Base-by-base conservation (phyloP, 1,140 invertebrate genomes). In the Druon quercuslanigerum region DNA sequence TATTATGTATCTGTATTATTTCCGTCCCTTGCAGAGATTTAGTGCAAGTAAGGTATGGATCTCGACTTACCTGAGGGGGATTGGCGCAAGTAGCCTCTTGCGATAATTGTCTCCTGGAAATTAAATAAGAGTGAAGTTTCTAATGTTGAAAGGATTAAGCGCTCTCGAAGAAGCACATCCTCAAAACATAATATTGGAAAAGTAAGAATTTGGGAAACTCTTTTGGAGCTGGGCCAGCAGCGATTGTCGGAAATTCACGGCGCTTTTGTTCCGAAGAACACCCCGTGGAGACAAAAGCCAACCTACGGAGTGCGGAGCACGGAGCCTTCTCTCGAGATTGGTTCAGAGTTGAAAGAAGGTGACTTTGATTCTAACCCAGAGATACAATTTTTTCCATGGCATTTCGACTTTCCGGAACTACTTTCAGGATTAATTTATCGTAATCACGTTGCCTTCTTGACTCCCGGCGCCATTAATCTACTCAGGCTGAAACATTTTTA, bases 201-300 rank as follows among this genome's bases (percentile, higher is more conserved):
- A 66, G 14, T 66, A 66, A 40, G 60, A 66, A 66, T 33, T 66
- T 66, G 60, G 60, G n/a, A 66, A 66, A 40, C 12, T 66, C 60
- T 66, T 66, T 66, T 66, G 60, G 60, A 66, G 25, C n/a, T 7
- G 33, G 14, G 60, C 60, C 60, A 66, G 60, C 14, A 66, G 60
- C 60, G 60, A 66, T 66, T 66, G 60, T 66, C 25, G 60, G 60
- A 66, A 66, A 66, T 66, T 66, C 40, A 66, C 60, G 40, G 40
- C 60, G 16, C 33, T 66, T 66, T 33, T 66, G 60, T 46, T 46
- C 33, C 25, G n/a, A n/a, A 40, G 60, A 40, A 25, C 25, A 66
- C 20, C 19, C 19, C 17, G 40, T 11, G 40, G 9, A 46, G 40
- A 46, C 8, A 9, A 46, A 46, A 46, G 40, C 40, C 0, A 11